Base-by-base conservation (phyloP, 2,113 vertebrate species). In the Pyxicephalus adspersus region DNA sequence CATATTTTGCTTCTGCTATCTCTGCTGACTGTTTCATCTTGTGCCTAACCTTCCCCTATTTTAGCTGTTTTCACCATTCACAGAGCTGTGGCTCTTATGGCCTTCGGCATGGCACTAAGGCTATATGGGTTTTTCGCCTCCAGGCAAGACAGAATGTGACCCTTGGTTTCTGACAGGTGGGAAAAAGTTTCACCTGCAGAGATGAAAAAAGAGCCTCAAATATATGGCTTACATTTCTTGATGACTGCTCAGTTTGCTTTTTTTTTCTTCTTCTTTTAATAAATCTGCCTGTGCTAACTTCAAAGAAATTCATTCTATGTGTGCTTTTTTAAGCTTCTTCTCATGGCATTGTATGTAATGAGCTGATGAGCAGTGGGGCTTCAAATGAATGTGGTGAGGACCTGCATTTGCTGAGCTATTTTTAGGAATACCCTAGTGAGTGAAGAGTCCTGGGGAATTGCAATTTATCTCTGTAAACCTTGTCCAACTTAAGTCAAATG, bases 401-500 rank as follows among this genome's bases (percentile, higher is more conserved):
- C 51, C 71, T 57, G 70, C 71, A 50, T 65, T 75, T 73, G 54
- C 79, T 19, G 29, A 45, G 61, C 80, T 82, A 82, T 82, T 75
- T 82, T 82, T 82, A 82, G 71, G 80, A 64, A 82, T 82, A 29
- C 70, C 71, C 80, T 64, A 66, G 80, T 60, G 80, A 82, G 72
- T 73, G 66, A 28, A 55, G 52, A 57, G 28, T 82, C 80, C 71
- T 57, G 13, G 80, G 80, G 80, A 82, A 82, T 82, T 82, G 80
- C 80, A 82, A 82, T 82, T 74, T 75, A 82, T 82, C 80, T 82
- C 52, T 82, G 70, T 75, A 82, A 75, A 75, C 71, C 70, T 29
- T 75, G 60, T 66, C 50, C 71, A 82, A 75, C 80, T 74, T 65
- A 81, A 81, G n/a, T 66, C 18, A 11, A 58, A 82, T 58, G 65